Conservation (phyloP, 2,113 vertebrate species). For the Trichechus manatus region DNA sequence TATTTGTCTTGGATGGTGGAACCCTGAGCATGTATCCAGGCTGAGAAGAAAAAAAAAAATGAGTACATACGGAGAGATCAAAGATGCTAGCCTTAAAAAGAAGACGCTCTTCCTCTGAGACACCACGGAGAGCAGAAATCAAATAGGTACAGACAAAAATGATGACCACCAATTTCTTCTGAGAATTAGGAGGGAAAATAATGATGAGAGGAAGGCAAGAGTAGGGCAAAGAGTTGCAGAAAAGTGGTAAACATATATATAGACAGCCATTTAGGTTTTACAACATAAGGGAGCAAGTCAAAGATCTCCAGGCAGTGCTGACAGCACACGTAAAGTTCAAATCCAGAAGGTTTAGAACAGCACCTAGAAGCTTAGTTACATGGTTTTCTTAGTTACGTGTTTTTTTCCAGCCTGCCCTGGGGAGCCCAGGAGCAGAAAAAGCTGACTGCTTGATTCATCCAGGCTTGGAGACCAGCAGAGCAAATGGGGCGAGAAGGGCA, state of each 20-base stretch:
- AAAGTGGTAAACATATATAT: neutral
- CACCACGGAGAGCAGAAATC: conserved; percentile 4
- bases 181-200: neutral
- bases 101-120: neutral
- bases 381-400: neutral
- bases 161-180: neutral
- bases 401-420: conserved; percentile 21
- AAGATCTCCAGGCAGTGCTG: neutral
- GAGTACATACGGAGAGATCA: neutral
- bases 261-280: neutral
- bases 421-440: conserved; percentile 39
- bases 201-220: neutral
- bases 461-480: conserved; percentile 43
- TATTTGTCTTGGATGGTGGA: neutral
- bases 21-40: neutral
- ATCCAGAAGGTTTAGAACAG: neutral
- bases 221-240: neutral
- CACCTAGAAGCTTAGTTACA: neutral
- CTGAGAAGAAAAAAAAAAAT: neutral
- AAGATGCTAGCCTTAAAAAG: neutral
- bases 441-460: neutral
- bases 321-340: neutral
- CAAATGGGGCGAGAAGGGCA: conserved; percentile 39
- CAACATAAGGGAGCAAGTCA: neutral
- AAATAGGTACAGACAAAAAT: neutral